phyloP scores from a whole-genome alignment of 2,113 vertebrate species.

The Orientallactaga bullata region DNA sequence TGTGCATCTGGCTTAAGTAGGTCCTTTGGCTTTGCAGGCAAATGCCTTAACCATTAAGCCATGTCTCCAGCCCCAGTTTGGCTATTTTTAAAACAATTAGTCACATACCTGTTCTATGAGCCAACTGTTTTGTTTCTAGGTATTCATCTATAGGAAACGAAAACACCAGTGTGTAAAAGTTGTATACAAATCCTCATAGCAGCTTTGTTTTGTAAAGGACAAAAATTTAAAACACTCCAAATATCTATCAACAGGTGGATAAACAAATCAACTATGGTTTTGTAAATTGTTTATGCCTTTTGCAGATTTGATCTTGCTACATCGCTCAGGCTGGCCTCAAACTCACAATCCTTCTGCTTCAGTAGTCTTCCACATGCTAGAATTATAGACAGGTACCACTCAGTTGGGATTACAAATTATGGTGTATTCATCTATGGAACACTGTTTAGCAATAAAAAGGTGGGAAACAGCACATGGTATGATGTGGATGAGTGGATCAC shows the following conservation, averaged over 20 bases:
- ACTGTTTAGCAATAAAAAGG: background rate
- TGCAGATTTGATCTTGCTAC: background rate
- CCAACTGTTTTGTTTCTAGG: background rate
- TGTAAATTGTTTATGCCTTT: background rate
- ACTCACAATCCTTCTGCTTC: background rate
- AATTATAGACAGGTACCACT: background rate
- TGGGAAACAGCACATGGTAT: background rate
- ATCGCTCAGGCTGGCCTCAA: background rate
- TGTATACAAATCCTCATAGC: background rate
- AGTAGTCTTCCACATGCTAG: background rate
- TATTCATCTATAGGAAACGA: slow-evolving; percentile 9
- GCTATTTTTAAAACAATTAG: background rate
- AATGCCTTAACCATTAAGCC: too few relatives aligned
- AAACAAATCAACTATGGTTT: background rate
- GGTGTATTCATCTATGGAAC: background rate
- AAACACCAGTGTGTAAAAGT: background rate
- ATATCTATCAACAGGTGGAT: background rate
- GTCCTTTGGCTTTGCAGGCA: too few relatives aligned
- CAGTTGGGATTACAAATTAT: too few relatives aligned
- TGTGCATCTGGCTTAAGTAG: too few relatives aligned
- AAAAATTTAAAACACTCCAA: slow-evolving; percentile 25
- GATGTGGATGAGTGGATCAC: background rate
- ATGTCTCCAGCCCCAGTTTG: too few relatives aligned
- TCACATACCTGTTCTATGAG: background rate
- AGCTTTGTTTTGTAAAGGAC: background rate